A percentile compares a stretch with the other conserved stretches of the same genome.
phyloP scores from a whole-genome alignment of 2,888 invertebrate species.

The Anticlea derivata region DNA sequence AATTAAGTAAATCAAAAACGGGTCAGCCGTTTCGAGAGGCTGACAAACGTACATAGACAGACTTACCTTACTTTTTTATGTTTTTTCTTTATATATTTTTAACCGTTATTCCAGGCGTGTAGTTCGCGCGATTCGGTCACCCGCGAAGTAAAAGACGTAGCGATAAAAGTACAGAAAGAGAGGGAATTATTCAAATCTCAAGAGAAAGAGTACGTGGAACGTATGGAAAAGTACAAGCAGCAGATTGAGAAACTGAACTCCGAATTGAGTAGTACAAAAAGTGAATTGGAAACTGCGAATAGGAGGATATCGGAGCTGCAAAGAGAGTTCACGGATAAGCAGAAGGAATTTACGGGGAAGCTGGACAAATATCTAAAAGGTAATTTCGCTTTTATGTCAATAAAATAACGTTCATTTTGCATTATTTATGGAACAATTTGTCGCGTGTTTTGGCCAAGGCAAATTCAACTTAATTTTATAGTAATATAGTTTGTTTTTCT shows the following conservation, averaged over 20 bases:
- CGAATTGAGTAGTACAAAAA: constrained; percentile 74
- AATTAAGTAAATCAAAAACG: no score
- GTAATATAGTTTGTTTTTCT: constrained; percentile 8
- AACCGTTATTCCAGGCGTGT: constrained; percentile 75
- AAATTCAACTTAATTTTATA: not conserved
- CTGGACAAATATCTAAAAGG: constrained; percentile 71
- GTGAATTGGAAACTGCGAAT: constrained; percentile 82
- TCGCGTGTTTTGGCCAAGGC: not conserved
- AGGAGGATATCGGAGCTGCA: constrained; percentile 82
- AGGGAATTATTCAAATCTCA: constrained; percentile 64
- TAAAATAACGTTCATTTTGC: no score
- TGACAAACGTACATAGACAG: no score
- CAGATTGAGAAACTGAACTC: constrained; percentile 75
- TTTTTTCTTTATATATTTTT: no score
- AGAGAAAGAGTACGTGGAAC: constrained; percentile 72
- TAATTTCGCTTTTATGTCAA: no score
- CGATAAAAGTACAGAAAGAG: constrained; percentile 66
- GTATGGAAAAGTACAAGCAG: constrained; percentile 80
- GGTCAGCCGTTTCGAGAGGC: no score
- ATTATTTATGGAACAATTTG: not conserved
- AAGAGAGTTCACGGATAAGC: constrained; percentile 79
- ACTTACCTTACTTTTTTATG: no score
- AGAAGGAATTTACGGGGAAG: constrained; percentile 75
- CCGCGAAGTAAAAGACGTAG: constrained; percentile 82
- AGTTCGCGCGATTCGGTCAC: constrained; percentile 84